Evolutionary conservation across 2,797 vertebrate genomes (phyloP), one percentile per base, ranked within the genome.

Genomic region (Scarus forsteni): DNA sequence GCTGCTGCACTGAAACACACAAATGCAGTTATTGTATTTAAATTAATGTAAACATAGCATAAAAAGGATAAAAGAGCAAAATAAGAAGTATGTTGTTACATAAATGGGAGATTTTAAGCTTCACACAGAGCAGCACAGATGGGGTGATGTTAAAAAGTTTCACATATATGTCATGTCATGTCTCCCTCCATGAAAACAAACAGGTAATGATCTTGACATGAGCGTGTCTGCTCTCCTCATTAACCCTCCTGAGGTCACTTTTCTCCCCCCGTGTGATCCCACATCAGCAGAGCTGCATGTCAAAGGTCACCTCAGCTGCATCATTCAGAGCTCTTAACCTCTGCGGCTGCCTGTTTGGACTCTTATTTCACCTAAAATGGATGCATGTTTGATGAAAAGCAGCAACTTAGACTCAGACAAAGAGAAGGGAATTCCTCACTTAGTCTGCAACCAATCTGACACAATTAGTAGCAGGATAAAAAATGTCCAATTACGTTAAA

Each of bases 241-340:
- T 62, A 73, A 66, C 58, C 58, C 42, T 60, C 66, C 68, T 45
- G 53, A 59, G 70, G 66, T 74, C 75, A 66, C 62, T 53, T 40
- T 66, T 66, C 51, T n/a, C 60, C 60, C 64, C 65, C 51, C 52
- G 43, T 71, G 53, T 83, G 63, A 53, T 59, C 45, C 48, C 50
- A 35, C 62, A 66, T 55, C 46, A 80, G 59, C 36, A 40, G 38
- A 61, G 69, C 51, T 34, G 39, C 13, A 73, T 51, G 75, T 87
- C 75, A 85, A 72, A 81, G 79, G 76, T 79, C 78, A 71, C 61
- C 64, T 70, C 10, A 52, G 58, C 35, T 40, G 36, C 39, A 69
- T 66, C 51, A 70, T 60, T 40, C 39, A 78, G 58, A 51, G 40
- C 45, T 57, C 36, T 34, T 15, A 53, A 5, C 43, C 35, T 10